phyloP scores from a whole-genome alignment of 2,113 vertebrate species.

The Cyprinodon tularosa region DNA sequence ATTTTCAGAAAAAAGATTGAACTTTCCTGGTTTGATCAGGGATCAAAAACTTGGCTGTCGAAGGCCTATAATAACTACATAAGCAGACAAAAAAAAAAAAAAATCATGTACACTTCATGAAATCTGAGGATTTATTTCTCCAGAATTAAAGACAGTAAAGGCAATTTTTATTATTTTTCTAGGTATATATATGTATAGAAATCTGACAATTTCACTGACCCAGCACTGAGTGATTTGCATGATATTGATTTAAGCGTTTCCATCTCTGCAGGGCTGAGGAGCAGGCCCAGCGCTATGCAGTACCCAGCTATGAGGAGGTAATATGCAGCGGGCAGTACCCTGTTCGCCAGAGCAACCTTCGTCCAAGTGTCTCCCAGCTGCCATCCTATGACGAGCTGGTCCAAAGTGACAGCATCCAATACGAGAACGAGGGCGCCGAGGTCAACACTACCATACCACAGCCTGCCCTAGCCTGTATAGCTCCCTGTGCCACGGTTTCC shows the following conservation, averaged over 20 bases:
- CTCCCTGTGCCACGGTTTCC: rapidly evolving
- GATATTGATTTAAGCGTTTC: neutral
- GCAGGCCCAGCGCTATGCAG: slow-evolving; percentile 67
- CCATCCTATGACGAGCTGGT: slow-evolving; percentile 93
- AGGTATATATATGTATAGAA: neutral
- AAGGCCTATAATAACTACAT: too few relatives aligned
- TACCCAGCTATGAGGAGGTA: slow-evolving; percentile 94
- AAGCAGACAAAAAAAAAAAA: too few relatives aligned
- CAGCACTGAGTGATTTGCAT: neutral
- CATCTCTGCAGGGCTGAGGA: slow-evolving; percentile 64
- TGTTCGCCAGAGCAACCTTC: slow-evolving; percentile 66
- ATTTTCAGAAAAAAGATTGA: too few relatives aligned
- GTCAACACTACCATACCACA: neutral
- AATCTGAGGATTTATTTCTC: too few relatives aligned
- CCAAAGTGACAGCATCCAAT: slow-evolving; percentile 69
- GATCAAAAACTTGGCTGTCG: too few relatives aligned
- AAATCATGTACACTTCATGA: too few relatives aligned
- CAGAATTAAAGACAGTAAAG: too few relatives aligned
- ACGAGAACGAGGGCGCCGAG: slow-evolving; percentile 55
- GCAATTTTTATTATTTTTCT: too few relatives aligned
- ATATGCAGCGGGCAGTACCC: slow-evolving; percentile 82
- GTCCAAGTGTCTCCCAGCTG: slow-evolving; percentile 85
- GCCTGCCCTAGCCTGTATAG: slow-evolving; percentile 12
- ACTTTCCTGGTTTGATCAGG: too few relatives aligned
- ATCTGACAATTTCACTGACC: neutral